Conservation (phyloP, 2,888 invertebrate genomes). For the Lymantria dispar region DNA sequence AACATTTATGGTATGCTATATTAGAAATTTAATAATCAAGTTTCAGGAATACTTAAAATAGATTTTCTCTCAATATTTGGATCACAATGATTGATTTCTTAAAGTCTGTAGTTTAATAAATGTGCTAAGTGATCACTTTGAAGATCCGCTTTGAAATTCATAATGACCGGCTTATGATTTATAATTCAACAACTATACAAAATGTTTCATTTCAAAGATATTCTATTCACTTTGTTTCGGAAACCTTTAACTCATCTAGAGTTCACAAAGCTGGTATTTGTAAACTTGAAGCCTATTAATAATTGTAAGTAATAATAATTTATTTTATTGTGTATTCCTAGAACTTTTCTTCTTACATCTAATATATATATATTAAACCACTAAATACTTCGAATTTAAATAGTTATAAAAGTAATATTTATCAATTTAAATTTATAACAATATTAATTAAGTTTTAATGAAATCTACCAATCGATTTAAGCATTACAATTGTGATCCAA, state of each 20-base stretch:
- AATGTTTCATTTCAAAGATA: slow-evolving; percentile 44
- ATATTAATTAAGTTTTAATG: slow-evolving; percentile 10
- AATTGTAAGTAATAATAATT: too few species aligned
- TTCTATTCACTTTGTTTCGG: slow-evolving; percentile 12
- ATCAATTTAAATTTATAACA: slow-evolving; percentile 1
- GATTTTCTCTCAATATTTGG: too few species aligned
- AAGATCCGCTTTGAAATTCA: slow-evolving; percentile 65
- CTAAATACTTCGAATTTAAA: too few species aligned
- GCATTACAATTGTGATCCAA: slow-evolving; percentile 25
- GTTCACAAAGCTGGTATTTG: too few species aligned
- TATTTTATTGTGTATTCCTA: too few species aligned
- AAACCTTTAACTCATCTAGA: too few species aligned
- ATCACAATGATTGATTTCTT: too few species aligned
- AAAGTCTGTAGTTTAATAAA: slow-evolving; percentile 41
- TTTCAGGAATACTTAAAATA: too few species aligned
- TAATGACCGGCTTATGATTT: slow-evolving; percentile 57
- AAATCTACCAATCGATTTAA: slow-evolving; percentile 32
- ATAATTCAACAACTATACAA: slow-evolving; percentile 55
- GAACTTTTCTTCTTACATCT: too few species aligned
- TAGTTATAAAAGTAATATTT: slow-evolving; percentile 9
- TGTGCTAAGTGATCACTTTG: slow-evolving; percentile 61
- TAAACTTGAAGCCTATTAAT: too few species aligned
- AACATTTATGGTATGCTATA: not conserved
- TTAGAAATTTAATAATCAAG: too few species aligned
- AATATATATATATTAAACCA: too few species aligned